Percentiles rank a stretch among this genome's conserved stretches.
Conservation (phyloP, 2,888 invertebrate species). For the Cacoxenus indagator region DNA sequence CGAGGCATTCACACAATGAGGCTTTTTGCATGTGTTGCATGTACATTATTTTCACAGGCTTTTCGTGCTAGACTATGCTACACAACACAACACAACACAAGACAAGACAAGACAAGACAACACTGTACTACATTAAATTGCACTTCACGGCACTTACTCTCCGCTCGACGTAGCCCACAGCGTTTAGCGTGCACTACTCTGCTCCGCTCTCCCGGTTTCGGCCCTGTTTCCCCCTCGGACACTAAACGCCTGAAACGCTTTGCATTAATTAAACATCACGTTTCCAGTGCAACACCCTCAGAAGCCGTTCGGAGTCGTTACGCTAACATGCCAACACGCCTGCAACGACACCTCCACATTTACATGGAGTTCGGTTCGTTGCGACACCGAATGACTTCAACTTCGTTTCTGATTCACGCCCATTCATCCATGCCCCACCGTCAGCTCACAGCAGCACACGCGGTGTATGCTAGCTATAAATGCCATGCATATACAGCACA, state of each 20-base stretch:
- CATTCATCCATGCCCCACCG: not conserved
- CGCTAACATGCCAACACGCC: constrained; percentile 11
- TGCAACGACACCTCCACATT: not conserved
- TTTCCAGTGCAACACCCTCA: constrained; percentile 61
- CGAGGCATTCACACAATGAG: not conserved
- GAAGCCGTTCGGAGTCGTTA: constrained; percentile 48
- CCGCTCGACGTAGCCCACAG: not conserved
- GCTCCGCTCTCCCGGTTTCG: not conserved
- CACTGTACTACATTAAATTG: not conserved
- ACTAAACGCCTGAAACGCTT: constrained; percentile 38
- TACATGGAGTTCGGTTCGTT: not conserved
- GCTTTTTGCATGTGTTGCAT: not conserved
- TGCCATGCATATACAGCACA: not conserved
- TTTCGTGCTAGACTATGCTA: not conserved
- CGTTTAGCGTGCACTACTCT: not conserved
- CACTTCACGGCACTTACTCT: not conserved
- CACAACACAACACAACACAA: not conserved
- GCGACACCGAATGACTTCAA: too few species aligned
- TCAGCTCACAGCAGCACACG: not conserved
- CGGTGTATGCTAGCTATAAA: not conserved
- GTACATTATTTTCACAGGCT: not conserved
- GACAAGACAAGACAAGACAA: not conserved
- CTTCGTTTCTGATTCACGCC: not conserved
- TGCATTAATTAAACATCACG: constrained; percentile 66
- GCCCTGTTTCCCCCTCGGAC: not conserved